Conservation (phyloP, 2,113 vertebrate genomes). For the Dipodomys ordii region DNA sequence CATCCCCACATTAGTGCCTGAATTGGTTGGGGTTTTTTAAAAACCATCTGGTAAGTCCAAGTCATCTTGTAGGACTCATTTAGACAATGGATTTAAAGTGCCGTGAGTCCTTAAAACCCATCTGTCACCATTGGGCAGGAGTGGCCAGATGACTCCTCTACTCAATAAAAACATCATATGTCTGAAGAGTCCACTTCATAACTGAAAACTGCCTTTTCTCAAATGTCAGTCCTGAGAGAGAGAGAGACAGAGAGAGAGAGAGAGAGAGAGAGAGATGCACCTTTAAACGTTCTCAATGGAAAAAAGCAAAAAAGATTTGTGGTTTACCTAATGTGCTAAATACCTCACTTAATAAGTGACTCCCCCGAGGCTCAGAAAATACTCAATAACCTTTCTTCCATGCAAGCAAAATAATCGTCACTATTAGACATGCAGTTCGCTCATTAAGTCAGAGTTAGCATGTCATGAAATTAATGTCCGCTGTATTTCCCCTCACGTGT, state of each 20-base stretch:
- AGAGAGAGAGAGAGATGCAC: conserved; percentile 77
- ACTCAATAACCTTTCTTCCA: conserved; percentile 81
- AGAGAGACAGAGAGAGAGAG: conserved; percentile 78
- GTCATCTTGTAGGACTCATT: background rate
- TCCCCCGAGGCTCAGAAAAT: conserved; percentile 78
- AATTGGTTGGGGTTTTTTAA: background rate
- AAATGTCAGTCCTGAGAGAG: conserved; percentile 78
- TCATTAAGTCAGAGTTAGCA: conserved; percentile 62
- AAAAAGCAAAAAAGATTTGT: conserved; percentile 85
- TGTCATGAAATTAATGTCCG: conserved; percentile 66
- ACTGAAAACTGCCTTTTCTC: conserved; percentile 81
- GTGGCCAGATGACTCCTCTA: conserved; percentile 61
- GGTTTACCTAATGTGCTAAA: conserved; percentile 80
- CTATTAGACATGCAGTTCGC: conserved; percentile 63
- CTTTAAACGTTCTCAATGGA: conserved; percentile 82
- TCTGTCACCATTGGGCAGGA: conserved; percentile 44
- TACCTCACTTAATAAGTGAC: conserved; percentile 83
- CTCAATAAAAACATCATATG: conserved; percentile 20
- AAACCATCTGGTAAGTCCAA: conserved; percentile 25
- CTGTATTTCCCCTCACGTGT: background rate
- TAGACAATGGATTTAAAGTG: conserved; percentile 34
- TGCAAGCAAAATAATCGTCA: conserved; percentile 75
- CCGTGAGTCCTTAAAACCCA: conserved; percentile 37
- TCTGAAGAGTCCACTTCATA: conserved; percentile 78
- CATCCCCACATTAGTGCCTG: background rate